A percentile compares a stretch with the other conserved stretches of the same genome.
Conservation (phyloP, 1,140 invertebrate genomes). For the Meloidogyne exigua region DNA sequence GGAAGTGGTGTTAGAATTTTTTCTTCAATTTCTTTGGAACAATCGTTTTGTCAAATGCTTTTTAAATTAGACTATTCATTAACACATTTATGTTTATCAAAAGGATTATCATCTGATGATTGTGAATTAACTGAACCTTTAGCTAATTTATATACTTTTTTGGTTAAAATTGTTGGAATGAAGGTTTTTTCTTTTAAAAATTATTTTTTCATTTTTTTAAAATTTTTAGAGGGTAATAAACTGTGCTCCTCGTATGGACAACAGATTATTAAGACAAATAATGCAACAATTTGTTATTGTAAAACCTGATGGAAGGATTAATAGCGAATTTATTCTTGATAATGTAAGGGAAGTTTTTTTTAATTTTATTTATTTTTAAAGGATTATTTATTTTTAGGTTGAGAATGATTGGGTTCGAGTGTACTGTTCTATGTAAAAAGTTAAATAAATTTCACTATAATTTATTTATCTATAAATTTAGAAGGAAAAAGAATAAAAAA, state of each 20-base stretch:
- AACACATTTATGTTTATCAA: slow-evolving; percentile 7
- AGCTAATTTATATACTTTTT: slow-evolving; percentile 15
- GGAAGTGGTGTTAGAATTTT: not conserved
- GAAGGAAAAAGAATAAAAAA: not conserved
- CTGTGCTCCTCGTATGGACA: slow-evolving; percentile 15
- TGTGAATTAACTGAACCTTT: slow-evolving; percentile 19
- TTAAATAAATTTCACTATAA: not conserved
- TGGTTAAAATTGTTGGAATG: slow-evolving; percentile 15
- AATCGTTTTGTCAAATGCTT: not conserved
- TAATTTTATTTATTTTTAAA: not conserved
- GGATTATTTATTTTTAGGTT: slow-evolving; percentile 14
- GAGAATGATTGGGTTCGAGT: slow-evolving; percentile 25
- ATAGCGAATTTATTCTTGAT: slow-evolving; percentile 26
- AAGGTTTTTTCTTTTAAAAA: not conserved
- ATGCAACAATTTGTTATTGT: slow-evolving; percentile 22
- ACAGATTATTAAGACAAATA: slow-evolving; percentile 18
- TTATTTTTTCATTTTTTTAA: slow-evolving; percentile 7
- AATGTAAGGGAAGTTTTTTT: slow-evolving; percentile 7
- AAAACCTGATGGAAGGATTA: slow-evolving; percentile 19
- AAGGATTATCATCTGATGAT: slow-evolving; percentile 10
- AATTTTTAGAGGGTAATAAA: not conserved
- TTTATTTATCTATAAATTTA: not conserved
- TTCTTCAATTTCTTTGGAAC: slow-evolving; percentile 1
- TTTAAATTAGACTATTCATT: slow-evolving; percentile 23
- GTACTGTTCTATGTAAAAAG: slow-evolving; percentile 13